Evolutionary conservation across 2,888 invertebrate species (phyloP).

Genomic region (Agrotis exclamationis): DNA sequence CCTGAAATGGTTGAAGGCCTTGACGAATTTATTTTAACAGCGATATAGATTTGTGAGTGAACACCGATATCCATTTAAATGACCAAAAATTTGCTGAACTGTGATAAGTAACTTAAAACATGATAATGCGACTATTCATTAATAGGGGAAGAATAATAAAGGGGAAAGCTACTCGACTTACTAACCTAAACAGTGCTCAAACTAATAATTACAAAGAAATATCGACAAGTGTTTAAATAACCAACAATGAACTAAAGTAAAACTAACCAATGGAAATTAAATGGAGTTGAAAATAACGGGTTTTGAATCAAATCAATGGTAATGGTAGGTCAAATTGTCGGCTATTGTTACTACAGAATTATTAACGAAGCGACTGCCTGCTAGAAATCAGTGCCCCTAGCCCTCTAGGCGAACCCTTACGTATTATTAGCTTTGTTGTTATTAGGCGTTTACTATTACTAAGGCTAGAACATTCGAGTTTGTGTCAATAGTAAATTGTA

Average conservation of each 20-base stretch:
- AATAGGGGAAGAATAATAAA: neutral
- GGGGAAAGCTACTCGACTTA: neutral
- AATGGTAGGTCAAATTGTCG: constrained; percentile 26
- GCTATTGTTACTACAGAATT: constrained; percentile 32
- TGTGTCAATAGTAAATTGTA: constrained; percentile 9
- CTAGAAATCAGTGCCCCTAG: constrained; percentile 35
- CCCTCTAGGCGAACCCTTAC: neutral
- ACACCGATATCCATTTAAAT: neutral
- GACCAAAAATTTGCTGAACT: no score
- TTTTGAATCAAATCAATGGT: constrained; percentile 12
- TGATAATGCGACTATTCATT: no score
- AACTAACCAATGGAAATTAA: constrained; percentile 28
- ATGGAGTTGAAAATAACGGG: constrained; percentile 28
- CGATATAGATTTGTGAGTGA: neutral
- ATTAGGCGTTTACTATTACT: constrained; percentile 13
- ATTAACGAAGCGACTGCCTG: constrained; percentile 31
- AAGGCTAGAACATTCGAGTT: constrained; percentile 16
- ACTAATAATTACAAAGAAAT: constrained; percentile 3
- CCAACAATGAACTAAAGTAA: neutral
- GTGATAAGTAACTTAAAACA: neutral
- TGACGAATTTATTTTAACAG: neutral
- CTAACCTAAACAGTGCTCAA: constrained; percentile 10
- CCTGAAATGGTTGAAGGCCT: neutral
- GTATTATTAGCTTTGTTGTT: constrained; percentile 40
- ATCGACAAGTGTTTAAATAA: constrained; percentile 4